phyloP scores from a whole-genome alignment of 2,113 vertebrate species.

The Petrocephalus microphthalmus region DNA sequence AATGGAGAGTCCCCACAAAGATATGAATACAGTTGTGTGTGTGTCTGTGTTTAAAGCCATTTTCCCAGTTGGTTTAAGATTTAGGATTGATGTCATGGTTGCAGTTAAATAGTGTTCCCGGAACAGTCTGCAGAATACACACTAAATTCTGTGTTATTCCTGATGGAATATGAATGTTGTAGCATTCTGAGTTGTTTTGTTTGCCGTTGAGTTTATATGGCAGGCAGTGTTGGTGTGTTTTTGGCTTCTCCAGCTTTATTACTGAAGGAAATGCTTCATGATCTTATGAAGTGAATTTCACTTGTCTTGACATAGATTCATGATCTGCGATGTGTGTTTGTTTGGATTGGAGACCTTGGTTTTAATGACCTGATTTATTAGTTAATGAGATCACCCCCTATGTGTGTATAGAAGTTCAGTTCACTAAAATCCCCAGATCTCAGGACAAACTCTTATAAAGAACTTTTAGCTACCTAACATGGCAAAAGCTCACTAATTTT shows the following conservation, averaged over 20 bases:
- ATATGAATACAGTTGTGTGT: too few relatives aligned
- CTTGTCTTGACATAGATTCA: not conserved
- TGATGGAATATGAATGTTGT: too few relatives aligned
- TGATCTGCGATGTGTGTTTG: too few relatives aligned
- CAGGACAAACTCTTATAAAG: not conserved
- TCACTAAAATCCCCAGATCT: constrained; percentile 32
- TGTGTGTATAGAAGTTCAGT: constrained; percentile 41
- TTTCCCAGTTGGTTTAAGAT: too few relatives aligned
- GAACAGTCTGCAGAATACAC: too few relatives aligned
- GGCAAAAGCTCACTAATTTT: constrained; percentile 31
- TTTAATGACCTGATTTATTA: not conserved
- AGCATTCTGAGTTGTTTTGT: too few relatives aligned
- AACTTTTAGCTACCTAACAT: not conserved
- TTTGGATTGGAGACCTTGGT: not conserved
- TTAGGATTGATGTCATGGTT: too few relatives aligned
- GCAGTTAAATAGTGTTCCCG: too few relatives aligned
- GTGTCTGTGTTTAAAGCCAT: too few relatives aligned
- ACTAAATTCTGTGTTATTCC: too few relatives aligned
- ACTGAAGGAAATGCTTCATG: not conserved
- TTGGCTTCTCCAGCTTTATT: not conserved
- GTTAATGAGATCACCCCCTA: not conserved
- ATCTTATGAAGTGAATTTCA: not conserved
- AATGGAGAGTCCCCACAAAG: too few relatives aligned
- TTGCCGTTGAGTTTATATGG: too few relatives aligned
- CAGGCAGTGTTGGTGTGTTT: not conserved